Conservation (phyloP, 2,888 invertebrate genomes). For the Beris chalybata region DNA sequence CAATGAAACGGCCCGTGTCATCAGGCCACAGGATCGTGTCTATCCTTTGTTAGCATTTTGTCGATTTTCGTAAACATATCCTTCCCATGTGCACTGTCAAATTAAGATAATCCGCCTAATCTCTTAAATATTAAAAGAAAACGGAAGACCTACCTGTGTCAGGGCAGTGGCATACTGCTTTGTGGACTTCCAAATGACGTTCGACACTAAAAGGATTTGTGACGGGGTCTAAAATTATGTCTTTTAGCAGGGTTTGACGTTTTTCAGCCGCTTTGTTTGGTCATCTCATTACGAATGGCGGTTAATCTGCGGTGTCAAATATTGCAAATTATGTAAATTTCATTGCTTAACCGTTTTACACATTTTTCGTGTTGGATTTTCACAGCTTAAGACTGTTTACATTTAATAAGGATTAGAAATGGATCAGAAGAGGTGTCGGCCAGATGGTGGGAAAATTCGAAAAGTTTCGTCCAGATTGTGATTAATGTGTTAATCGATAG, state of each 20-base stretch:
- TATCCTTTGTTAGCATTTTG: conserved; percentile 21
- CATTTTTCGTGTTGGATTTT: not conserved
- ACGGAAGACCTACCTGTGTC: conserved; percentile 7
- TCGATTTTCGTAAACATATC: conserved; percentile 13
- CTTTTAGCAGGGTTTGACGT: not conserved
- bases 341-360: not conserved
- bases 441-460: conserved; percentile 16
- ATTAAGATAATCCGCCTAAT: conserved; percentile 17
- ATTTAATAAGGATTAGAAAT: conserved; percentile 2
- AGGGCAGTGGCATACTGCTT: no score
- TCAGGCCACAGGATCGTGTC: conserved; percentile 1
- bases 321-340: not conserved
- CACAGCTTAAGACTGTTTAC: conserved; percentile 3
- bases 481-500: not conserved
- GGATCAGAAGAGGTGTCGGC: not conserved
- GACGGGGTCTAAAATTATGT: no score
- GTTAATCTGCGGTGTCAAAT: conserved; percentile 4
- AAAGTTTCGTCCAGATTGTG: not conserved
- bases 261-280: not conserved
- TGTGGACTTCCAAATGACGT: no score
- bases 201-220: no score
- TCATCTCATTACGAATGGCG: conserved; percentile 3
- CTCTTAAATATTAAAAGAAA: conserved; percentile 9
- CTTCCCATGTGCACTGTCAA: conserved; percentile 6
- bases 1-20: conserved; percentile 18